Conservation (phyloP, 2,797 vertebrate genomes). For the Eremophila alpestris region DNA sequence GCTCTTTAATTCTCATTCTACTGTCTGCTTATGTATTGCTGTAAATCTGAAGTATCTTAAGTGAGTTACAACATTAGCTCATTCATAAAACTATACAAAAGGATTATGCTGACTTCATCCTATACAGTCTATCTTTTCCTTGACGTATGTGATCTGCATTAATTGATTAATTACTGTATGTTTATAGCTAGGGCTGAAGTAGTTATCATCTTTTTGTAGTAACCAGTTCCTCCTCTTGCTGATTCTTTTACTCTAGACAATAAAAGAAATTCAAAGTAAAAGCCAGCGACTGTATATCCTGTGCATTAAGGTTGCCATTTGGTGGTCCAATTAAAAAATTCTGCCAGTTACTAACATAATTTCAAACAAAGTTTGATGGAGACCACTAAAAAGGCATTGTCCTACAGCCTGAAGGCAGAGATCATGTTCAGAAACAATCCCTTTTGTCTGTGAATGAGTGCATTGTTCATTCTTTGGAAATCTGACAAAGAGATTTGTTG, state of each 20-base stretch:
- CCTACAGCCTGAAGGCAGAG: conserved; percentile 59
- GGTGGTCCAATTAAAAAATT: conserved; percentile 73
- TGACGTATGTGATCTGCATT: conserved; percentile 39
- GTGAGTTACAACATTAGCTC: not conserved
- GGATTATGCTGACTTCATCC: conserved; percentile 61
- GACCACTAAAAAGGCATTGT: conserved; percentile 63
- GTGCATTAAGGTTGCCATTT: conserved; percentile 63
- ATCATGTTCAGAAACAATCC: conserved; percentile 48
- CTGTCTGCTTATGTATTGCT: not conserved
- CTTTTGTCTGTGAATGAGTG: conserved; percentile 47
- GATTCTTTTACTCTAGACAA: conserved; percentile 28
- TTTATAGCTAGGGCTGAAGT: conserved; percentile 66
- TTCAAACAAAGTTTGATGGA: conserved; percentile 68
- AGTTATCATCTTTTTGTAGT: conserved; percentile 51
- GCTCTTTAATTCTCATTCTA: not conserved
- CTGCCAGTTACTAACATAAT: conserved; percentile 71
- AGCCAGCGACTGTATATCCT: conserved; percentile 61
- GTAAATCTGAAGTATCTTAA: not conserved
- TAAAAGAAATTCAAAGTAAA: conserved; percentile 70
- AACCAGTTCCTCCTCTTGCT: conserved; percentile 38
- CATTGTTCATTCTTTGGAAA: conserved; percentile 64
- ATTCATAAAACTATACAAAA: not conserved
- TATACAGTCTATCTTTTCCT: conserved; percentile 28
- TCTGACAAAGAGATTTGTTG: conserved; percentile 61
- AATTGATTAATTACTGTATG: conserved; percentile 72